Evolutionary conservation across 2,113 vertebrate genomes (phyloP).

Genomic region (Hyperopisus bebe): DNA sequence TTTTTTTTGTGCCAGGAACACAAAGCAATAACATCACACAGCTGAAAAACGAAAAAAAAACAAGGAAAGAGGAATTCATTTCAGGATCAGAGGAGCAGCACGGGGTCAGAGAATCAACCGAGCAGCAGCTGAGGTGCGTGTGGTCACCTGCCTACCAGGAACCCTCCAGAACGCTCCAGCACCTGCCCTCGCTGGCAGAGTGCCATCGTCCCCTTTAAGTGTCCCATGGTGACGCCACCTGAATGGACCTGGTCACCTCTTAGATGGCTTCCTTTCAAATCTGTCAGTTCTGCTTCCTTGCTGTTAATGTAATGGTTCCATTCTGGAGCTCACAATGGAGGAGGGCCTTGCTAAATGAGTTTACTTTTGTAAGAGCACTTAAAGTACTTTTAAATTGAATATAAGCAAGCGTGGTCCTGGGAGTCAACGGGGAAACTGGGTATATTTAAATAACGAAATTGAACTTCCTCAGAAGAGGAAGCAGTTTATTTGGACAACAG

Average conservation of each 20-base stretch:
- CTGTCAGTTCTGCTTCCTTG: not conserved
- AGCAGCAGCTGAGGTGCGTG: not conserved
- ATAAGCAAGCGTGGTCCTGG: not conserved
- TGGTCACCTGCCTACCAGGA: not conserved
- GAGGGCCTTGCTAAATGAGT: not conserved
- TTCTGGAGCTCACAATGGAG: not conserved
- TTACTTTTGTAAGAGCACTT: conserved; percentile 15
- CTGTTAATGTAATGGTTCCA: not conserved
- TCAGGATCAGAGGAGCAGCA: not conserved
- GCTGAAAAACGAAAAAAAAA: not conserved
- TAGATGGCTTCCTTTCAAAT: not conserved
- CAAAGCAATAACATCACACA: not conserved
- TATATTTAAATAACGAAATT: not conserved
- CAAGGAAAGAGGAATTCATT: not conserved
- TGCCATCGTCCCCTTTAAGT: not conserved
- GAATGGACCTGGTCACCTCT: not conserved
- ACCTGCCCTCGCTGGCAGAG: not conserved
- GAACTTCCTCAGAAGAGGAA: not conserved
- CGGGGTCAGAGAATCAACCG: not conserved
- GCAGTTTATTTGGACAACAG: not conserved
- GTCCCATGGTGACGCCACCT: not conserved
- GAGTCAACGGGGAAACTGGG: not conserved
- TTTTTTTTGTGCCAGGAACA: not conserved
- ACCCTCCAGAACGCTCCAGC: not conserved
- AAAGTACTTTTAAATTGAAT: conserved; percentile 7